These are phyloP conservation scores for Monomorium pharaonis DNA, from an alignment of 1,140 invertebrate genomes.

Conservation along the genomic window DNA sequence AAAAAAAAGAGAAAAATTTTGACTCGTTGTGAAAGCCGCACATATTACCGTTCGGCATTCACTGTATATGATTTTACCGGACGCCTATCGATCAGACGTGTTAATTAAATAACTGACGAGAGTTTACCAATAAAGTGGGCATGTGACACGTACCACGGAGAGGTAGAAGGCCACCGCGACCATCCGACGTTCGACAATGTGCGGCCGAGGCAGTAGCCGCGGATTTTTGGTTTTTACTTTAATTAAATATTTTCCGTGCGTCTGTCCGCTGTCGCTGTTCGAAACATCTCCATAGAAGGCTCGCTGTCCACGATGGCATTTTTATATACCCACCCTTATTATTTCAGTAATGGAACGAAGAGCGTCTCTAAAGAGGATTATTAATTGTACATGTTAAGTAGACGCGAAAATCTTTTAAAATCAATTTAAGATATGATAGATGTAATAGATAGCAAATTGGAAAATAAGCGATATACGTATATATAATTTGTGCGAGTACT, in stretches of 20 bases:
- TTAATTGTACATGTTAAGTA: background rate
- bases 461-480: background rate
- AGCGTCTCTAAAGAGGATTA: constrained; percentile 7
- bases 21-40: constrained; percentile 38
- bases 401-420: background rate
- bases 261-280: constrained; percentile 53
- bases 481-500: background rate
- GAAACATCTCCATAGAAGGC: constrained; percentile 61
- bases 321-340: constrained; percentile 32
- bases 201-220: constrained; percentile 66
- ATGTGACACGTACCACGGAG: constrained; percentile 62
- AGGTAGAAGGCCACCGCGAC: constrained; percentile 57
- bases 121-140: constrained; percentile 73
- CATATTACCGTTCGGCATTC: constrained; percentile 49
- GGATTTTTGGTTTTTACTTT: constrained; percentile 77
- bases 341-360: background rate
- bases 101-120: constrained; percentile 73
- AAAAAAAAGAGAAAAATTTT: constrained; percentile 45
- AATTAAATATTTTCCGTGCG: constrained; percentile 77
- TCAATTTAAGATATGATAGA: background rate
- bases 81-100: constrained; percentile 62
- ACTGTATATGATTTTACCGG: constrained; percentile 57
- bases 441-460: background rate
- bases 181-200: constrained; percentile 66
- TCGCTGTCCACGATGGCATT: constrained; percentile 56